Conservation (phyloP, 2,113 vertebrate genomes). For the Nesogale talazaci region DNA sequence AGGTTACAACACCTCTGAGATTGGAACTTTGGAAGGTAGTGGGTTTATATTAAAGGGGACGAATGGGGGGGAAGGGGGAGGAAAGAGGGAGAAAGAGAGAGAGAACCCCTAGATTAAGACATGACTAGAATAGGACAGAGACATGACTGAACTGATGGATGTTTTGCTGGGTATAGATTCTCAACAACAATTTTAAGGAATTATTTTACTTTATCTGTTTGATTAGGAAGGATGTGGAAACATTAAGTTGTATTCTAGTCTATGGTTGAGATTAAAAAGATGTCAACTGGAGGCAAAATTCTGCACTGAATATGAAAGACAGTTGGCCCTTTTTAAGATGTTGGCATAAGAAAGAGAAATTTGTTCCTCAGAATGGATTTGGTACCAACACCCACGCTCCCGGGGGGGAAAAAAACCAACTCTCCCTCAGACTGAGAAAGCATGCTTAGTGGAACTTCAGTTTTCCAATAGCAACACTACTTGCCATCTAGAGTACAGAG, state of each 20-base stretch:
- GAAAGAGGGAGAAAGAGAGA: not conserved
- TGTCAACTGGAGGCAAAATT: not conserved
- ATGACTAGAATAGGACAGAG: too few relatives aligned
- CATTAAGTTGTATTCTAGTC: not conserved
- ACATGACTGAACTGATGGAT: not conserved
- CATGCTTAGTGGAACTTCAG: not conserved
- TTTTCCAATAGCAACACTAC: slow-evolving; percentile 28
- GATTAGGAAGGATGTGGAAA: not conserved
- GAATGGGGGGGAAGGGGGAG: not conserved
- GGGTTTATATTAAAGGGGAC: not conserved
- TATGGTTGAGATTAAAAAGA: not conserved
- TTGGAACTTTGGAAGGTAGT: not conserved
- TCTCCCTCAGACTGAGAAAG: not conserved
- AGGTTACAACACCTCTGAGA: not conserved
- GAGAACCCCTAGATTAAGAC: too few relatives aligned
- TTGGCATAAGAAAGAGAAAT: slow-evolving; percentile 23
- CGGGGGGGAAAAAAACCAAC: too few relatives aligned
- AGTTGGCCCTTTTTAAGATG: slow-evolving; percentile 16
- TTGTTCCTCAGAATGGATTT: slow-evolving; percentile 19
- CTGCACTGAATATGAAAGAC: not conserved
- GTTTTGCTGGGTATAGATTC: not conserved
- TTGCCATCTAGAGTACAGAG: not conserved
- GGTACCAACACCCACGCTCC: not conserved
- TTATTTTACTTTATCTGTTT: not conserved
- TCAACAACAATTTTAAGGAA: not conserved